Evolutionary conservation across 2,113 vertebrate species (phyloP), one percentile per base, ranked within the genome.

Genomic region (Limanda limanda): DNA sequence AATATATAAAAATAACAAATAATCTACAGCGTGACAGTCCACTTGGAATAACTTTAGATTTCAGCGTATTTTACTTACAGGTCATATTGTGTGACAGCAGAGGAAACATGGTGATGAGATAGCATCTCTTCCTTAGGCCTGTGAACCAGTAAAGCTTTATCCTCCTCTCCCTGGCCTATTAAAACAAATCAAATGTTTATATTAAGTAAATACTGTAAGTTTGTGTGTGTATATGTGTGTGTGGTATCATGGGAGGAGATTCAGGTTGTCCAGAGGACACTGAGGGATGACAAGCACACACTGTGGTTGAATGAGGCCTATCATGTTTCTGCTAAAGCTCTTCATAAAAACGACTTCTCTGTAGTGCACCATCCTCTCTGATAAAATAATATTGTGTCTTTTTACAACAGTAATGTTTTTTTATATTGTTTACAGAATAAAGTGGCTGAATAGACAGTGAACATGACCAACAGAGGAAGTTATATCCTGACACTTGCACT

Each of bases 21-120:
- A 13, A 42, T 42, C 40, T 2, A 42, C 40, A 40, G 37, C 9
- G 37, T 40, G 37, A 40, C 37, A 42, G 40, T 42, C 40, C 3
- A 42, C 2, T 11, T 42, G 40, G 15, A 51, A 51, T 51, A 15
- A 51, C 47, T 51, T 51, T 17, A 18, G 47, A 51, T 42, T 13
- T 11, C 40, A 51, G 17, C 18, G 6, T 31, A 40, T 61, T 6
- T 31, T 21, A 67, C 86, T 89, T 61, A 89, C 88, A 82, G 83
- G 48, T 79, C 89, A 90, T 91, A 77, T 80, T 88, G 88, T 77
- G 75, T 85, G 85, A 86, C 24, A 71, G 52, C 8, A 15, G 62
- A 73, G 31, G 54, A 21, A 45, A 48, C 71, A 83, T 73, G 74
- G 59, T 25, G 68, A 57, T n/a, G 27, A 83, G 68, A 78, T n/a